Evolutionary conservation across 2,797 vertebrate species (phyloP).

Genomic region (Hydrocynus forskahlii): DNA sequence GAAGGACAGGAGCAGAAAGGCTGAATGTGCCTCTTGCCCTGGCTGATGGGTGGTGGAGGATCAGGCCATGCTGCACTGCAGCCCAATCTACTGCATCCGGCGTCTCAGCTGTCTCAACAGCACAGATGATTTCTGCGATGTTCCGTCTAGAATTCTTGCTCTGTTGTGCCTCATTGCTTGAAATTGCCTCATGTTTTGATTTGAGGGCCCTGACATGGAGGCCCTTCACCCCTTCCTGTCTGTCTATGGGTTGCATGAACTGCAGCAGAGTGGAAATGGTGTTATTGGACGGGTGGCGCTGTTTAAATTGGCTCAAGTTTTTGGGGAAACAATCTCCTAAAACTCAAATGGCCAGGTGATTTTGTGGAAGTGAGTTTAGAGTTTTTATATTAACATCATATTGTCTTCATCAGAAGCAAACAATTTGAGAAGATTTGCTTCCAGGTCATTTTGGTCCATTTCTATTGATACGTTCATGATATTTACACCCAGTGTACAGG

Average conservation of each 20-base stretch:
- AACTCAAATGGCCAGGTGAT: slow-evolving; percentile 57
- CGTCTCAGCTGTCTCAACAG: slow-evolving; percentile 58
- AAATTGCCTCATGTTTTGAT: slow-evolving; percentile 56
- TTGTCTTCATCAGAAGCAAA: too few relatives aligned
- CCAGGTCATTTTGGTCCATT: too few relatives aligned
- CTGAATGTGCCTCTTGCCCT: neutral
- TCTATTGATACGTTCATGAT: too few relatives aligned
- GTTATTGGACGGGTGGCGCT: slow-evolving; percentile 64
- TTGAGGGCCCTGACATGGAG: slow-evolving; percentile 33
- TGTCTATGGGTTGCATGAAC: slow-evolving; percentile 58
- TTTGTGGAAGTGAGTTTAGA: slow-evolving; percentile 62
- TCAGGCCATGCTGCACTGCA: slow-evolving; percentile 34
- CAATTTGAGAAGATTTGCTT: too few relatives aligned
- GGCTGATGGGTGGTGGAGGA: slow-evolving; percentile 6
- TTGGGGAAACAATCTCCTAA: slow-evolving; percentile 46
- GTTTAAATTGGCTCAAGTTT: slow-evolving; percentile 60
- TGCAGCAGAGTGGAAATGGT: slow-evolving; percentile 62
- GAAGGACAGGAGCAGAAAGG: neutral
- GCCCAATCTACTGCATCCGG: slow-evolving; percentile 65
- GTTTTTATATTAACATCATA: neutral
- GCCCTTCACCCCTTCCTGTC: slow-evolving; percentile 1
- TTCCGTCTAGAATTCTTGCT: slow-evolving; percentile 39
- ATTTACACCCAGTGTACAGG: too few relatives aligned
- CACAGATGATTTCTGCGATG: slow-evolving; percentile 57
- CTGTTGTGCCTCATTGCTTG: slow-evolving; percentile 56